Percentiles rank a stretch among this genome's conserved stretches.
phyloP scores from a whole-genome alignment of 1,140 invertebrate genomes.

The Bombus pyrosoma region DNA sequence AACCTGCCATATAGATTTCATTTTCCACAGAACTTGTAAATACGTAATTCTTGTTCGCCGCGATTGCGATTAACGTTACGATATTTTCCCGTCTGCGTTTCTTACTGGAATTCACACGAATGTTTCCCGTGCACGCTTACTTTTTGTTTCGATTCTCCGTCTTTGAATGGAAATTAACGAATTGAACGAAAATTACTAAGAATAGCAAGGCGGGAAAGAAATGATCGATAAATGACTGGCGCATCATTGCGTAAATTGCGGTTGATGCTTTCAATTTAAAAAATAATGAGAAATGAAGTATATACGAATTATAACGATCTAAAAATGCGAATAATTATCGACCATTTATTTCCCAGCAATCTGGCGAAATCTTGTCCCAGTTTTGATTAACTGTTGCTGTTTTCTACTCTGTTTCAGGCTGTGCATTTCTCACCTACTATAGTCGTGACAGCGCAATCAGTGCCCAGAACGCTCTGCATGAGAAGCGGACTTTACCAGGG shows the following conservation, averaged over 20 bases:
- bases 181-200: no score
- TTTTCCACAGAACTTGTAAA: background rate
- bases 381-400: slow-evolving; percentile 12
- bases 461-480: slow-evolving; percentile 96
- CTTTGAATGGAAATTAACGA: no score
- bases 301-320: background rate
- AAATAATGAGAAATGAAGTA: background rate
- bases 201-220: no score
- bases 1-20: background rate
- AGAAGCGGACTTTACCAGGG: slow-evolving; percentile 98
- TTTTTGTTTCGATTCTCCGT: no score
- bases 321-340: no score
- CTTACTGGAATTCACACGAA: no score
- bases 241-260: background rate
- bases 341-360: background rate
- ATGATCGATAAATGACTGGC: no score
- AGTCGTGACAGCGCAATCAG: slow-evolving; percentile 95
- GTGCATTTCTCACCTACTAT: slow-evolving; percentile 98
- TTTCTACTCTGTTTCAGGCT: slow-evolving; percentile 76
- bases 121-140: no score
- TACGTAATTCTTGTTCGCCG: background rate
- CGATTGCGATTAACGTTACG: background rate
- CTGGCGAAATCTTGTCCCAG: background rate
- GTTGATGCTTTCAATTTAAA: background rate
- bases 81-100: no score